Evolutionary conservation across 2,888 invertebrate species (phyloP).

Genomic region (Hoplodrina blanda): DNA sequence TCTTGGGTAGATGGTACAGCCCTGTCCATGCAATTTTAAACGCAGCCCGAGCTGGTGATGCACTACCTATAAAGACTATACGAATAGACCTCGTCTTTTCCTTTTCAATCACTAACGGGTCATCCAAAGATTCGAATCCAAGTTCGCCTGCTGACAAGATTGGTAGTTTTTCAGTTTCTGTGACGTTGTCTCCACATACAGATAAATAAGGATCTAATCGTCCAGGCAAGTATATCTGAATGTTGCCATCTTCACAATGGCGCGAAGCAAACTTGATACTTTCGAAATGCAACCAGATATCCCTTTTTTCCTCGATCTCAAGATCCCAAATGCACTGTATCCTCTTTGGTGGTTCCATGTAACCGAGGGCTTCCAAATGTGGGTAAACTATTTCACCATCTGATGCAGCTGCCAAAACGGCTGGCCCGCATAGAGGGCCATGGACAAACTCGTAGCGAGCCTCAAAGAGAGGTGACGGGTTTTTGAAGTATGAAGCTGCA

Average conservation of each 20-base stretch:
- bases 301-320: slow-evolving; percentile 95
- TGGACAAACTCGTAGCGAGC: slow-evolving; percentile 97
- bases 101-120: slow-evolving; percentile 90
- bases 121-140: slow-evolving; percentile 91
- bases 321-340: slow-evolving; percentile 96
- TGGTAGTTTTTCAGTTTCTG: slow-evolving; percentile 94
- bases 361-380: slow-evolving; percentile 94
- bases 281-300: slow-evolving; percentile 96
- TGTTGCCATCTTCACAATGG: slow-evolving; percentile 96
- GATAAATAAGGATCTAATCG: slow-evolving; percentile 94
- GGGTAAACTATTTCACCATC: slow-evolving; percentile 97
- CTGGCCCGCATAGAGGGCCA: slow-evolving; percentile 96
- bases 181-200: slow-evolving; percentile 96
- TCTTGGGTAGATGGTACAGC: slow-evolving; percentile 95
- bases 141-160: slow-evolving; percentile 95
- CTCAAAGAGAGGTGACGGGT: slow-evolving; percentile 95
- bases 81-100: slow-evolving; percentile 92
- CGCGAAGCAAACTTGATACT: slow-evolving; percentile 96
- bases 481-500: slow-evolving; percentile 96
- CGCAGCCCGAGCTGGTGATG: slow-evolving; percentile 95
- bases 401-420: slow-evolving; percentile 94
- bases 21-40: slow-evolving; percentile 98
- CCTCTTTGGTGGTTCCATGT: slow-evolving; percentile 92
- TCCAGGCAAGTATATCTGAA: slow-evolving; percentile 95
- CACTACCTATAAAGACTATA: slow-evolving; percentile 94